Evolutionary conservation across 2,113 vertebrate genomes (phyloP), one percentile per base, ranked within the genome.

Genomic region (Phoxinus phoxinus): DNA sequence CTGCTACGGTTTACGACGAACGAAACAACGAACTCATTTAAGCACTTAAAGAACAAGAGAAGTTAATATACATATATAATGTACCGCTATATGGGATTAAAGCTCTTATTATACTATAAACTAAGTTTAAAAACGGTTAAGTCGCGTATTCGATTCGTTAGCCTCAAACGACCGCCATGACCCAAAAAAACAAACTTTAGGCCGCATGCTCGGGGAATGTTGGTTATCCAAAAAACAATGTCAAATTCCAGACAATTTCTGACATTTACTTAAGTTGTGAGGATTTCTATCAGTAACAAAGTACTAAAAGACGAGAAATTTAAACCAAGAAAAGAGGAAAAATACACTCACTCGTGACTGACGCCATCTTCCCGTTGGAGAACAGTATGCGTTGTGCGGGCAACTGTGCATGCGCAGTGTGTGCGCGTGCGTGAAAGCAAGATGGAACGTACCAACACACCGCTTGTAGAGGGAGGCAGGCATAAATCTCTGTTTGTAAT

Each of bases 321-420:
- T n/a, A 32, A 44, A n/a, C 23, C 7, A 8, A 37, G 3, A 59
- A 74, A 44, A 27, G 0, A 15, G 0, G 0, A 77, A 59, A 61
- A 76, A 1, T 69, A 17, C 13, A 93, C 93, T 91, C 30, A 94
- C 94, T 94, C 10, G 93, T 91, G 85, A 92, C 92, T 69, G 94
- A 93, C 93, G 94, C 94, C 94, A 95, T 95, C 93, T 93, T 93
- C 86, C 61, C 73, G 30, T 76, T 27, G 2, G 30, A 56, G 51
- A 83, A 51, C 67, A 37, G 48, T 56, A 11, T 30, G 48, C 46
- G 32, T 7, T 27, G 30, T 83, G 30, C 72, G 67, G 25, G 32
- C 8, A 51, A 53, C 13, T 48, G 44, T 53, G 73, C 46, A 83
- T 32, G 13, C 72, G 76, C 78, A 69, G 51, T 5, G 6, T n/a